Evolutionary conservation across 2,113 vertebrate genomes (phyloP), one percentile per base, ranked within the genome.

Genomic region (Cheirogaleus medius): DNA sequence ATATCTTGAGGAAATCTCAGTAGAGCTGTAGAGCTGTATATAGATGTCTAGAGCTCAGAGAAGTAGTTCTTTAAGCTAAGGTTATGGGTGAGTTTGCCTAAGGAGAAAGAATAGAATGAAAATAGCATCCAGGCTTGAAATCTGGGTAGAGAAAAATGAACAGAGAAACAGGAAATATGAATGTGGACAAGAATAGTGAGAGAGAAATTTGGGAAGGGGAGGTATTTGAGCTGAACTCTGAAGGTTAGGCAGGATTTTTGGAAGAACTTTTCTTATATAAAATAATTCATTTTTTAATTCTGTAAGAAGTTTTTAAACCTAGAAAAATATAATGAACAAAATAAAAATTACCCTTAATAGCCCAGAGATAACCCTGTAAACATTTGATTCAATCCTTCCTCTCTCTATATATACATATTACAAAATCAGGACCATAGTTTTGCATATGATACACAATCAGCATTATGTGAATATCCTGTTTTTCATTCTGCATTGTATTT

Each of bases 61-160:
- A 20, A 88, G 54, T 39, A 39, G 14, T 63, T 90, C 71, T 69
- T 95, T 56, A 89, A 93, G 73, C 34, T 81, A 52, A 25, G 37
- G 42, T 44, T 58, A 20, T 29, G 47, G 54, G 80, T 90, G 20
- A 66, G 47, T 71, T 42, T 74, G 54, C 80, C 44, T 42, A 66
- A 47, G 78, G 25, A 93, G 60, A 88, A 92, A 73, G 44, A 95
- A 63, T 29, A 42, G 83, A 86, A 92, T 80, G 49, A 85, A 92
- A 86, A 85, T 78, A 80, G 12, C 20, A 64, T 34, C 42, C 49
- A 77, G n/a, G 71, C 9, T 64, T 39, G 39, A 74, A 77, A 78
- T 23, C 20, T 39, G 2, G 12, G 23, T 20, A 68, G 80, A 44
- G 21, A 47, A 47, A 29, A 49, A 58, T 42, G 47, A 90, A 80